Conservation (phyloP, 2,113 vertebrate species). For the Eubucco bourcierii region DNA sequence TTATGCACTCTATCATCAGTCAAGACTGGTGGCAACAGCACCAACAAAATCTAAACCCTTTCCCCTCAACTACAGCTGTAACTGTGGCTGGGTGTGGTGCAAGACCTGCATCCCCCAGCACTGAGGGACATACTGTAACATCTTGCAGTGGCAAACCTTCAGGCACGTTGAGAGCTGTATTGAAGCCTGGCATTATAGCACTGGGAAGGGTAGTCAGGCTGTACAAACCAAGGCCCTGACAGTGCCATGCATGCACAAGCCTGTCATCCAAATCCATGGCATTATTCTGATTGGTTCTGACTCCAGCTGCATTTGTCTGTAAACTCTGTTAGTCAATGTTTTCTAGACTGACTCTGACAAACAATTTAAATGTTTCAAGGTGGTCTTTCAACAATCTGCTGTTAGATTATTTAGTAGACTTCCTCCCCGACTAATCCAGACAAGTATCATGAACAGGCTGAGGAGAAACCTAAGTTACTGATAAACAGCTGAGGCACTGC, state of each 20-base stretch:
- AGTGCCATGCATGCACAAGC: not conserved
- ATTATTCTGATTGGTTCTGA: not conserved
- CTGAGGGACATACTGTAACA: accelerated
- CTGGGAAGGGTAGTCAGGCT: not conserved
- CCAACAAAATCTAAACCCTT: not conserved
- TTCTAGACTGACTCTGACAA: not conserved
- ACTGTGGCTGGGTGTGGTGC: not conserved
- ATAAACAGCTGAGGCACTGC: not conserved
- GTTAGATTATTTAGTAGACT: not conserved
- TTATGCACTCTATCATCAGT: not conserved
- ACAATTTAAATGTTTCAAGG: not conserved
- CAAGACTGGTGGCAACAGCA: not conserved
- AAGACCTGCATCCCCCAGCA: not conserved
- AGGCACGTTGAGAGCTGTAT: not conserved
- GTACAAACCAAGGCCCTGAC: not conserved
- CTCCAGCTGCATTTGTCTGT: not conserved
- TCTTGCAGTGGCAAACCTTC: not conserved
- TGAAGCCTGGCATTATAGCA: not conserved
- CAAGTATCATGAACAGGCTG: not conserved
- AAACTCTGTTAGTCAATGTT: not conserved
- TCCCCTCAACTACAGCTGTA: not conserved
- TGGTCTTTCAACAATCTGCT: not conserved
- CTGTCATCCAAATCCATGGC: not conserved
- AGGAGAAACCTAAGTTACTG: not conserved
- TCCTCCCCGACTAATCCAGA: not conserved